phyloP scores from a whole-genome alignment of 2,888 invertebrate species.

The Ophioninae sp. region DNA sequence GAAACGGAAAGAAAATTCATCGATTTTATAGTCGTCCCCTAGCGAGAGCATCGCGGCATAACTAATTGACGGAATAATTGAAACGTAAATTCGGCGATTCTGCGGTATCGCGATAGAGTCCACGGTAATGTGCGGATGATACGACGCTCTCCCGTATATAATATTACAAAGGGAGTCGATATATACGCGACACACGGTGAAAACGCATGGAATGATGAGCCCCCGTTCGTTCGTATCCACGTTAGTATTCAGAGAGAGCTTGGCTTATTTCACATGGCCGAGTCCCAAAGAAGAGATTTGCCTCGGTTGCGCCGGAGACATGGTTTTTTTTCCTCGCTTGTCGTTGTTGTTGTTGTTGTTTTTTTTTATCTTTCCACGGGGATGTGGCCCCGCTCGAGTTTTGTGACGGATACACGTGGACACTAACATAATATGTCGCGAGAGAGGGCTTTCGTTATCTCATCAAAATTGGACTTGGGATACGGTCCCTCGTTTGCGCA shows the following conservation, averaged over 20 bases:
- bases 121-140: conserved; percentile 54
- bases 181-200: conserved; percentile 54
- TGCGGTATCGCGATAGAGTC: neutral
- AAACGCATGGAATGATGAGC: conserved; percentile 66
- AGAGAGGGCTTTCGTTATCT: conserved; percentile 76
- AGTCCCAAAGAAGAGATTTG: conserved; percentile 80
- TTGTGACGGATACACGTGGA: conserved; percentile 50
- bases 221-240: conserved; percentile 71
- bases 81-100: conserved; percentile 59
- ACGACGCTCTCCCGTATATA: neutral
- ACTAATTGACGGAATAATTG: conserved; percentile 52
- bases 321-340: conserved; percentile 49
- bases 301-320: conserved; percentile 74
- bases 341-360: conserved; percentile 57
- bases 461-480: conserved; percentile 78
- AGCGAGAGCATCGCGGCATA: conserved; percentile 30
- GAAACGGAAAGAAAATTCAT: neutral
- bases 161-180: conserved; percentile 60
- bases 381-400: conserved; percentile 64
- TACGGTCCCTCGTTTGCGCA: conserved; percentile 65
- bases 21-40: neutral
- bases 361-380: conserved; percentile 62
- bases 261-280: conserved; percentile 81
- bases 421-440: conserved; percentile 74
- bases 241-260: conserved; percentile 79